Conservation (phyloP, 2,888 invertebrate species). For the Panorpa germanica region DNA sequence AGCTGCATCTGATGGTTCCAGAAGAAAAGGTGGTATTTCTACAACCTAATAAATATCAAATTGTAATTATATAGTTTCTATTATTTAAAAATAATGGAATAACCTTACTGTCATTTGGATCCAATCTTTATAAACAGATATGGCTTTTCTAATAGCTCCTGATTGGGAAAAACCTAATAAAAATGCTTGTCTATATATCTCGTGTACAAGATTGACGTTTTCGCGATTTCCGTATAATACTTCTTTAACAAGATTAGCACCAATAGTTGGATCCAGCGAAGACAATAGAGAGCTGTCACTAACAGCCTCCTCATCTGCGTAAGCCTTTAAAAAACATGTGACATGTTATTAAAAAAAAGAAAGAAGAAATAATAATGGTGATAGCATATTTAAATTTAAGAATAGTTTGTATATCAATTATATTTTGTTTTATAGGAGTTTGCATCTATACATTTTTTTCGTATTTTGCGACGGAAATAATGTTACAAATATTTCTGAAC, state of each 20-base stretch:
- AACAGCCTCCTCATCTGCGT: too few relatives aligned
- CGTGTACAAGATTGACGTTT: slow-evolving; percentile 88
- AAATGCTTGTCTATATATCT: slow-evolving; percentile 85
- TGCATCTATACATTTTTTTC: too few relatives aligned
- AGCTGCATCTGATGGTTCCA: slow-evolving; percentile 39
- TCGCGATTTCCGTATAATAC: slow-evolving; percentile 75
- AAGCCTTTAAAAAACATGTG: too few relatives aligned
- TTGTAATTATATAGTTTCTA: slow-evolving; percentile 5
- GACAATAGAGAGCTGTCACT: too few relatives aligned
- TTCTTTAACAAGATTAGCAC: slow-evolving; percentile 69
- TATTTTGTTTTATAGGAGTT: background rate
- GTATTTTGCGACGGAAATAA: too few relatives aligned
- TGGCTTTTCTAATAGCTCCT: slow-evolving; percentile 71
- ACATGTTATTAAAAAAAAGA: background rate
- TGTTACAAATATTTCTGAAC: too few relatives aligned
- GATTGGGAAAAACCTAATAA: slow-evolving; percentile 76
- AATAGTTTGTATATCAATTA: slow-evolving; percentile 11
- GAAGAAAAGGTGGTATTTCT: slow-evolving; percentile 64
- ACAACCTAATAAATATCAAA: slow-evolving; percentile 24
- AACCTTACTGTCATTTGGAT: slow-evolving; percentile 62
- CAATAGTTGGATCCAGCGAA: too few relatives aligned
- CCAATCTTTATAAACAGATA: slow-evolving; percentile 89
- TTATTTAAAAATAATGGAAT: slow-evolving; percentile 6
- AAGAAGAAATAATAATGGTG: background rate
- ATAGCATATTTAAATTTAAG: slow-evolving; percentile 9